Evolutionary conservation across 2,797 vertebrate species (phyloP).

Genomic region (Ptychobarbus kaznakovi): DNA sequence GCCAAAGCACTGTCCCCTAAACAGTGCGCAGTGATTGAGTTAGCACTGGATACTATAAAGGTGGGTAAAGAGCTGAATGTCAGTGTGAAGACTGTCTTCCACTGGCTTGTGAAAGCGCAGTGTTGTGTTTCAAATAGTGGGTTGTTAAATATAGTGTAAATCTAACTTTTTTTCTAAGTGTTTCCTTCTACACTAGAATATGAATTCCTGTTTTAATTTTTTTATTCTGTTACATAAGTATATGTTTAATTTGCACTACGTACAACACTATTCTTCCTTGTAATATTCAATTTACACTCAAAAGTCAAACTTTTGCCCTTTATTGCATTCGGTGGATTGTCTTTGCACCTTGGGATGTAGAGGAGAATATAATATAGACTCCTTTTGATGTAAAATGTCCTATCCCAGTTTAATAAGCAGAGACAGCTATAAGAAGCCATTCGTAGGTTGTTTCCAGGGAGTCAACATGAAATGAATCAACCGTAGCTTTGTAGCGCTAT

Average conservation of each 20-base stretch:
- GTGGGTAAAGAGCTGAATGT: constrained; percentile 68
- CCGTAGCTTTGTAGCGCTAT: background rate
- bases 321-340: background rate
- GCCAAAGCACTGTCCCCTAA: constrained; percentile 95
- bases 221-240: background rate
- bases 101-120: background rate
- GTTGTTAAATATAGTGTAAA: background rate
- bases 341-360: background rate
- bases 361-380: background rate
- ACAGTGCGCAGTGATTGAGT: constrained; percentile 96
- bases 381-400: background rate
- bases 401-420: background rate
- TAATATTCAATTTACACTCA: background rate
- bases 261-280: background rate
- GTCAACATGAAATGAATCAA: background rate
- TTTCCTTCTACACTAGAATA: background rate
- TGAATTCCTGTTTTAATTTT: background rate
- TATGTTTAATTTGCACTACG: background rate
- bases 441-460: background rate
- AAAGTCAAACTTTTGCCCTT: background rate
- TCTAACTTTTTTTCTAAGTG: background rate
- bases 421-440: background rate
- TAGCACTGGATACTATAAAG: constrained; percentile 98
- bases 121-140: background rate
- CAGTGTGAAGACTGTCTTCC: background rate